A percentile compares a stretch with the other conserved stretches of the same genome.
Evolutionary conservation across 2,888 invertebrate genomes (phyloP).

Genomic region (Dynastes hyllus): DNA sequence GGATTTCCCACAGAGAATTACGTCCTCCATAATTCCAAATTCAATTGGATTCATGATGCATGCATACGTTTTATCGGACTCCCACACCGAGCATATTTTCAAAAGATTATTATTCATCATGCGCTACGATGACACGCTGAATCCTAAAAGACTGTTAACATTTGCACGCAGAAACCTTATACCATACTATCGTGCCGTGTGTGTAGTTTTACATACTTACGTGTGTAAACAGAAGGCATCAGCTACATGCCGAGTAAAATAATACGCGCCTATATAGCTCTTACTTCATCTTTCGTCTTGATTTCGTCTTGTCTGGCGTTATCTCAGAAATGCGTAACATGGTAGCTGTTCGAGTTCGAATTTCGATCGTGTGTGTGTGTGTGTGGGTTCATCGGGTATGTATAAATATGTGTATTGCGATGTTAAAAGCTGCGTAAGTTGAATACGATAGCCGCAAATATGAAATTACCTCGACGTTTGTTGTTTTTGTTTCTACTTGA

Average conservation of each 20-base stretch:
- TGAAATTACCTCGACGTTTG: slow-evolving; percentile 62
- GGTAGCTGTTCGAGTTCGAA: slow-evolving; percentile 29
- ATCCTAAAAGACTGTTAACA: neutral
- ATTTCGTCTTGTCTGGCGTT: slow-evolving; percentile 27
- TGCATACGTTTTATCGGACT: no score
- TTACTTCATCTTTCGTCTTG: slow-evolving; percentile 25
- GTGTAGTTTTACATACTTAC: no score
- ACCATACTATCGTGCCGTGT: neutral
- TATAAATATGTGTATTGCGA: slow-evolving; percentile 34
- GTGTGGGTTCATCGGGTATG: neutral
- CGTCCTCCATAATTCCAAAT: no score
- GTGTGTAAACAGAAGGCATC: no score
- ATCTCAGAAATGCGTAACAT: slow-evolving; percentile 38
- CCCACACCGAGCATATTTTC: no score
- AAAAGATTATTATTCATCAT: neutral
- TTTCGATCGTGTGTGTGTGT: slow-evolving; percentile 27
- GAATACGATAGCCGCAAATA: slow-evolving; percentile 62
- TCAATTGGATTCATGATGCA: no score
- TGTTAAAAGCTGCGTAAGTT: slow-evolving; percentile 54
- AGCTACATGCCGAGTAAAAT: slow-evolving; percentile 10
- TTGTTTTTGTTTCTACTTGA: neutral
- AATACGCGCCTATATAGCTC: neutral
- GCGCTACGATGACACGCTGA: neutral
- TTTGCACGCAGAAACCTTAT: neutral
- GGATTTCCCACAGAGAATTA: no score